Evolutionary conservation across 2,797 vertebrate genomes (phyloP).

Genomic region (Etheostoma perlongum): DNA sequence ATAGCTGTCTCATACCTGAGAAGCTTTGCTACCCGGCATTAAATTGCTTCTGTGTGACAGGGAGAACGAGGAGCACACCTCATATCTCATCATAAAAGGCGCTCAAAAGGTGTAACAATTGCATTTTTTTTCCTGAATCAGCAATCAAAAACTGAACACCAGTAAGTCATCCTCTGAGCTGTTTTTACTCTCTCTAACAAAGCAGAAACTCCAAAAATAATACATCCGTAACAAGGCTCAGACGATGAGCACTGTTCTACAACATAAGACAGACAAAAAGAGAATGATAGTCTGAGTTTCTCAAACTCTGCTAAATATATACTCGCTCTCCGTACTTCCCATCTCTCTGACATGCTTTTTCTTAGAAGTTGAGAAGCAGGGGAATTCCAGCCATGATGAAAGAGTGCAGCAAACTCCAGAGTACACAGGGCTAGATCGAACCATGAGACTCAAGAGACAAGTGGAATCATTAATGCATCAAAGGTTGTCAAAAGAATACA

Average conservation of each 20-base stretch:
- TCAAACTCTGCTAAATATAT: constrained; percentile 43
- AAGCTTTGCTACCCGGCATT: constrained; percentile 42
- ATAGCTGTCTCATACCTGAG: constrained; percentile 53
- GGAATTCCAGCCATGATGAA: constrained; percentile 76
- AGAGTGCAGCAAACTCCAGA: constrained; percentile 63
- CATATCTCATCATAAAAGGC: constrained; percentile 50
- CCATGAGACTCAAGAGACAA: constrained; percentile 58
- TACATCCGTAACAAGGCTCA: constrained; percentile 27
- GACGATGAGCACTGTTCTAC: constrained; percentile 39
- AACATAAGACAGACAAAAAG: constrained; percentile 35
- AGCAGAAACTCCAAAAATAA: constrained; percentile 33
- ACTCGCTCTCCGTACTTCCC: constrained; percentile 29
- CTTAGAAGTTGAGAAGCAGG: constrained; percentile 60
- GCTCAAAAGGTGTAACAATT: constrained; percentile 33
- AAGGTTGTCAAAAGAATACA: constrained; percentile 71
- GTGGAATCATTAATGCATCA: constrained; percentile 75
- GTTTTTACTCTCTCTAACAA: constrained; percentile 16
- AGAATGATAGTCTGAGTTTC: constrained; percentile 52
- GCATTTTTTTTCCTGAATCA: constrained; percentile 20
- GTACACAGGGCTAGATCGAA: constrained; percentile 67
- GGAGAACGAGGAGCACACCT: constrained; percentile 57
- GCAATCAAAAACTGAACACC: constrained; percentile 7
- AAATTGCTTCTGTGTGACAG: constrained; percentile 64
- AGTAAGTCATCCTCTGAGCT: constrained; percentile 10
- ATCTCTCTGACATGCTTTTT: constrained; percentile 47